These are phyloP conservation scores for Drosophila quadrilineata DNA, from an alignment of 1,140 invertebrate genomes.

Conservation along the genomic window DNA sequence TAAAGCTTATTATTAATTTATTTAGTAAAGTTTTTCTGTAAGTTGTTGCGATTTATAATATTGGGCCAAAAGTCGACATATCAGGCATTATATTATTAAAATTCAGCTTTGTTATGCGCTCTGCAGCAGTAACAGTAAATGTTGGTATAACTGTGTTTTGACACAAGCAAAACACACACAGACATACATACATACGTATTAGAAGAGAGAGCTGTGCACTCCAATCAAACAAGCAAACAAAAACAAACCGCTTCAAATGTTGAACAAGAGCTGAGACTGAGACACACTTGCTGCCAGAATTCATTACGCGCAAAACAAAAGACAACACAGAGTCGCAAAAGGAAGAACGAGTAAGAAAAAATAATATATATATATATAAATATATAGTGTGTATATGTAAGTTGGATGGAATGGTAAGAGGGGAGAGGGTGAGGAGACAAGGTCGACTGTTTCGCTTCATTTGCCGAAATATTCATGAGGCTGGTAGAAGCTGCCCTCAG, in stretches of 20 bases:
- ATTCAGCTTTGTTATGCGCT: not conserved
- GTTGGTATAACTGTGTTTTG: slow-evolving; percentile 30
- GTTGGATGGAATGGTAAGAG: too few species aligned
- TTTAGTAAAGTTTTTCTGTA: too few species aligned
- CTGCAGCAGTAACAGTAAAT: slow-evolving; percentile 10
- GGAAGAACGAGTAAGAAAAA: too few species aligned
- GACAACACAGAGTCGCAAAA: too few species aligned
- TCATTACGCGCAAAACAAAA: slow-evolving; percentile 32
- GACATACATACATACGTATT: not conserved
- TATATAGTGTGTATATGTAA: too few species aligned
- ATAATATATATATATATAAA: too few species aligned
- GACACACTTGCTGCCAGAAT: slow-evolving; percentile 46
- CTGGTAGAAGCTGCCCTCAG: slow-evolving; percentile 3
- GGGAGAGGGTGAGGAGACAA: not conserved
- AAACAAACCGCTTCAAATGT: slow-evolving; percentile 11
- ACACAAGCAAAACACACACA: slow-evolving; percentile 17
- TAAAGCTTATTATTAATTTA: too few species aligned
- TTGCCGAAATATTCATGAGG: slow-evolving; percentile 49
- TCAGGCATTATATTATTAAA: slow-evolving; percentile 12
- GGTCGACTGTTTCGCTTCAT: slow-evolving; percentile 19
- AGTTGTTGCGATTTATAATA: not conserved
- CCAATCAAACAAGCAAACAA: slow-evolving; percentile 54
- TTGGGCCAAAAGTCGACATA: not conserved
- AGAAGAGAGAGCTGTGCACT: slow-evolving; percentile 27
- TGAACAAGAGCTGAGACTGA: not conserved